Conservation (phyloP, 2,888 invertebrate genomes). For the Lissocephala sabroskyi region DNA sequence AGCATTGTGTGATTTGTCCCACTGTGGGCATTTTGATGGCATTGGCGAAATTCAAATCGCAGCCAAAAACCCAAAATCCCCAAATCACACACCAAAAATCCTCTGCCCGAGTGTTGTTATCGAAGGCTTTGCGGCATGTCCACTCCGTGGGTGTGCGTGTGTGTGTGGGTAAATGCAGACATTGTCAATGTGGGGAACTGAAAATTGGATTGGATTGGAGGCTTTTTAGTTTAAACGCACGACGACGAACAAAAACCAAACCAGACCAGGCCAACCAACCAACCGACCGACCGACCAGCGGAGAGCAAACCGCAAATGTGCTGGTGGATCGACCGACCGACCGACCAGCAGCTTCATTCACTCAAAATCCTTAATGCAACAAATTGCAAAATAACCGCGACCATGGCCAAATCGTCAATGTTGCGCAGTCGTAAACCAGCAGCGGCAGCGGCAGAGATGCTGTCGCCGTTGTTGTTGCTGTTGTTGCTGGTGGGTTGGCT, state of each 20-base stretch:
- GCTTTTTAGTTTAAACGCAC: constrained; percentile 46
- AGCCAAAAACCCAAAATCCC: no score
- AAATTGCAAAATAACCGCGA: constrained; percentile 69
- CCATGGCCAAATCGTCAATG: constrained; percentile 20
- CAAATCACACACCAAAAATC: not conserved
- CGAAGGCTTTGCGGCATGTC: constrained; percentile 38
- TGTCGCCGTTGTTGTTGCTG: constrained; percentile 13
- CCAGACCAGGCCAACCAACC: no score
- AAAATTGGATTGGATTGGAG: constrained; percentile 47
- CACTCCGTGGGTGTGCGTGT: constrained; percentile 44
- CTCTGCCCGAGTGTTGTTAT: not conserved
- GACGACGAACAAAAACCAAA: not conserved
- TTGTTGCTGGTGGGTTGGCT: constrained; percentile 17
- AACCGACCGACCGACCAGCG: no score
- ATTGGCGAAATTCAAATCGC: no score
- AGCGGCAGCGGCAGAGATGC: no score
- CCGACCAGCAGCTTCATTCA: constrained; percentile 25
- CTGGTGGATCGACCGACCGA: constrained; percentile 20
- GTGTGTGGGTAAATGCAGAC: constrained; percentile 57
- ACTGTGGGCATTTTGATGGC: no score
- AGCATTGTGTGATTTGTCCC: no score
- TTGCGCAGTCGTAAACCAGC: not conserved
- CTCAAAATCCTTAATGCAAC: constrained; percentile 56
- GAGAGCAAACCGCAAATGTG: no score
- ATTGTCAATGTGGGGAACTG: constrained; percentile 47